Conservation (phyloP, 2,113 vertebrate genomes). For the Oncorhynchus gorbuscha region DNA sequence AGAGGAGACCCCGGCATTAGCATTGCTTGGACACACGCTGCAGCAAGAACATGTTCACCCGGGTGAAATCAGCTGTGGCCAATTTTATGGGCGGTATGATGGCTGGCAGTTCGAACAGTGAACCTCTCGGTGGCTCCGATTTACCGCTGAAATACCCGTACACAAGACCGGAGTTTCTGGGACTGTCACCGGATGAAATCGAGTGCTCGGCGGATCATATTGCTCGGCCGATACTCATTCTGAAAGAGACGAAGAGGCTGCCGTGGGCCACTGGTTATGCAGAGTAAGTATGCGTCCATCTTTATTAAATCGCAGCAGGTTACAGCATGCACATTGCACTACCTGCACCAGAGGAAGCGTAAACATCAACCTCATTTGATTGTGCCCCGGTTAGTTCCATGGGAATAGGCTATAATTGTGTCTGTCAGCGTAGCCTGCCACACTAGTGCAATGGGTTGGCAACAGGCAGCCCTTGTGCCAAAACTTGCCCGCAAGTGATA, state of each 20-base stretch:
- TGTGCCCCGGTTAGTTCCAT: background rate
- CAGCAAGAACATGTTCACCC: constrained; percentile 84
- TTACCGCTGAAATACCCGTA: constrained; percentile 87
- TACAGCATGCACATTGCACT: background rate
- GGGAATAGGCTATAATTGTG: too few species aligned
- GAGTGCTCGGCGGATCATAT: constrained; percentile 93
- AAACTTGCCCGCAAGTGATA: too few species aligned
- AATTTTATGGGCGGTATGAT: constrained; percentile 93
- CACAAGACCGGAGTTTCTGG: constrained; percentile 89
- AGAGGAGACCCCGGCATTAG: constrained; percentile 18
- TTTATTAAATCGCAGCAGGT: constrained; percentile 15
- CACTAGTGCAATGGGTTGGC: background rate
- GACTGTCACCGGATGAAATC: constrained; percentile 87
- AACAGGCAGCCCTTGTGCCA: background rate
- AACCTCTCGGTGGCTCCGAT: constrained; percentile 76
- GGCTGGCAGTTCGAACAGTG: constrained; percentile 79
- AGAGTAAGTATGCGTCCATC: constrained; percentile 86
- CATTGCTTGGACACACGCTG: constrained; percentile 20
- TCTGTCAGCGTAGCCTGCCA: background rate
- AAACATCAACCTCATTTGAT: background rate
- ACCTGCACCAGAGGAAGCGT: constrained; percentile 11
- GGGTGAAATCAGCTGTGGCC: constrained; percentile 91
- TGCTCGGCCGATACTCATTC: constrained; percentile 88
- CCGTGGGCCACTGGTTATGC: constrained; percentile 95
- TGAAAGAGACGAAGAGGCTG: constrained; percentile 86